Evolutionary conservation across 2,888 invertebrate species (phyloP).

Genomic region (Bembecia ichneumoniformis): DNA sequence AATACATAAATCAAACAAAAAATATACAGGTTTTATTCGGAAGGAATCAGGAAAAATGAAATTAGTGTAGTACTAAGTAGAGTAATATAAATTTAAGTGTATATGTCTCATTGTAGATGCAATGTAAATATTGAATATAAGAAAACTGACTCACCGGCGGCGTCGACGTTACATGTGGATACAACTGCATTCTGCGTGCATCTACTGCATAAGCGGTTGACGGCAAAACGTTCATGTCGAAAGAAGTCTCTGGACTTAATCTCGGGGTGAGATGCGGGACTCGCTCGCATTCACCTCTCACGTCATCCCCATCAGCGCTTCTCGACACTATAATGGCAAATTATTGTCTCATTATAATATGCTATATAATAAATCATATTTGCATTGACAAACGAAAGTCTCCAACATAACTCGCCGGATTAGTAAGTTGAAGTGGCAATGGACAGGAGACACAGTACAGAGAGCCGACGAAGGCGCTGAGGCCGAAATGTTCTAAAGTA

Average conservation of each 20-base stretch:
- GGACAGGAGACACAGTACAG: background rate
- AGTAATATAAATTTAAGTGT: no score
- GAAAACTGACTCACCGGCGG: background rate
- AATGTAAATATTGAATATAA: no score
- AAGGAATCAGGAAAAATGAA: no score
- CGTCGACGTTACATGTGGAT: constrained; percentile 50
- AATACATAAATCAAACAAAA: no score
- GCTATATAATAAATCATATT: background rate
- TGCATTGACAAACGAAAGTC: background rate
- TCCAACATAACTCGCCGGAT: background rate
- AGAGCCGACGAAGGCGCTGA: no score
- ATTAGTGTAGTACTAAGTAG: no score
- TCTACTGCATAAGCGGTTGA: constrained; percentile 44
- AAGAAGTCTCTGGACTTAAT: constrained; percentile 29
- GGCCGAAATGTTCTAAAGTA: no score
- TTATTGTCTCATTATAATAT: no score
- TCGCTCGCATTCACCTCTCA: constrained; percentile 42
- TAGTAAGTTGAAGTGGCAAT: background rate
- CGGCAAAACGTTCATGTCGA: constrained; percentile 63
- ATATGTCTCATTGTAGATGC: no score
- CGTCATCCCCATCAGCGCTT: constrained; percentile 43
- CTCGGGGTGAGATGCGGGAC: constrained; percentile 42
- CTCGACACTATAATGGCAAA: constrained; percentile 43
- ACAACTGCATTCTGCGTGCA: constrained; percentile 58
- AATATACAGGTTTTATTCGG: no score